These are phyloP conservation scores for Patella depressa DNA, from an alignment of 2,888 invertebrate genomes.

Conservation along the genomic window DNA sequence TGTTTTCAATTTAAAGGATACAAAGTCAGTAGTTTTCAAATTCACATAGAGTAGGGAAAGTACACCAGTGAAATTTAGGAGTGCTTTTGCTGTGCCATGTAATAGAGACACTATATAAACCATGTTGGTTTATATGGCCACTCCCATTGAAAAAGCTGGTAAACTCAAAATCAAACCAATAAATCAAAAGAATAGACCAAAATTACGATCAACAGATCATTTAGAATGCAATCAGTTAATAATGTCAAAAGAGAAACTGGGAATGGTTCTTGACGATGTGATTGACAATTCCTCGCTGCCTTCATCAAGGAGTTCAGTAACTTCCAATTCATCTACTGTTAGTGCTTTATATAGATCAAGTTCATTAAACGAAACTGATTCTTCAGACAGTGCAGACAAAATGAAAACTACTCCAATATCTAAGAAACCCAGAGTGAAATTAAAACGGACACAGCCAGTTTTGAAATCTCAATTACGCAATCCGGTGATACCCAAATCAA, in stretches of 20 bases:
- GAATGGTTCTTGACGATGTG: background rate
- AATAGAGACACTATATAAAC: too few species aligned
- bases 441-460: background rate
- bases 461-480: background rate
- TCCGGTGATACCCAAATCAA: background rate
- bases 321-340: background rate
- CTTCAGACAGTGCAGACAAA: background rate
- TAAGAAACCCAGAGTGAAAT: background rate
- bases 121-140: constrained; percentile 22
- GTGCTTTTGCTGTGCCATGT: too few species aligned
- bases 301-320: background rate
- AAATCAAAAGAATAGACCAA: background rate
- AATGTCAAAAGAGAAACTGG: background rate
- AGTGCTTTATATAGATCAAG: background rate
- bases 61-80: too few species aligned
- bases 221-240: background rate
- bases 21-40: too few species aligned
- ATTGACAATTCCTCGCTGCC: background rate
- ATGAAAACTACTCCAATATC: background rate
- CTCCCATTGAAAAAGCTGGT: constrained; percentile 13
- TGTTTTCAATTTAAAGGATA: too few species aligned
- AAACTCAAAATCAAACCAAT: constrained; percentile 16
- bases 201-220: background rate
- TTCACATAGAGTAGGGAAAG: too few species aligned
- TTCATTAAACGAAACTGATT: background rate